Percentiles rank a stretch among this genome's conserved stretches.
These are phyloP conservation scores for Neogobius melanostomus DNA, from an alignment of 2,113 vertebrate species.

Conservation along the genomic window DNA sequence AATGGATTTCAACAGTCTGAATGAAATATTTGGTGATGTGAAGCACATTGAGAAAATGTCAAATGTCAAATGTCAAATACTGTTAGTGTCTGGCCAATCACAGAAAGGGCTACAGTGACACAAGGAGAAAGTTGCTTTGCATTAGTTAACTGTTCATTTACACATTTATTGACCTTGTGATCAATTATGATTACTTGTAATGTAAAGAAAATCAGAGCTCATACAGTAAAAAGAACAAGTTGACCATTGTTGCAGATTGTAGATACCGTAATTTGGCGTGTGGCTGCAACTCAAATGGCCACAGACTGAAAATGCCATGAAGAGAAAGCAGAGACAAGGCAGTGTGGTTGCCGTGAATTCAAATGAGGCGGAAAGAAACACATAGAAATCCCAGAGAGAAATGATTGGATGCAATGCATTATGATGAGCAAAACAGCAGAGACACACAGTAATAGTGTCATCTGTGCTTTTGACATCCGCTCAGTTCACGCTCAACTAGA, in stretches of 20 bases:
- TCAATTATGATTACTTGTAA: no score
- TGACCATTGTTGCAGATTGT: background rate
- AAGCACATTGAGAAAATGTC: no score
- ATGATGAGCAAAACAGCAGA: background rate
- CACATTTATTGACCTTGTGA: no score
- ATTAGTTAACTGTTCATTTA: no score
- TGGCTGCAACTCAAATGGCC: conserved; percentile 7
- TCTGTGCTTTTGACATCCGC: conserved; percentile 15
- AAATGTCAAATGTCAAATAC: no score
- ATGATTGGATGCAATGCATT: background rate
- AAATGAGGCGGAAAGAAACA: background rate
- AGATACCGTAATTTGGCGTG: background rate
- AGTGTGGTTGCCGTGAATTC: background rate
- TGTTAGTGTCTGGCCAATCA: no score
- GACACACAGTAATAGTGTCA: conserved; percentile 14
- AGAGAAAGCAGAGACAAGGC: background rate
- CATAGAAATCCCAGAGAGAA: conserved; percentile 2
- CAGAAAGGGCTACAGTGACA: no score
- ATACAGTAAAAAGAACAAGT: background rate
- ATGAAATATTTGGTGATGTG: no score
- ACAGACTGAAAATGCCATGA: conserved; percentile 4
- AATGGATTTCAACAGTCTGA: no score
- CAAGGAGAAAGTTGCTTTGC: no score
- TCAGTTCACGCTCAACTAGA: conserved; percentile 5
- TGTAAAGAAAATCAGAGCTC: no score